Evolutionary conservation across 2,797 vertebrate species (phyloP).

Genomic region (Avahi laniger): DNA sequence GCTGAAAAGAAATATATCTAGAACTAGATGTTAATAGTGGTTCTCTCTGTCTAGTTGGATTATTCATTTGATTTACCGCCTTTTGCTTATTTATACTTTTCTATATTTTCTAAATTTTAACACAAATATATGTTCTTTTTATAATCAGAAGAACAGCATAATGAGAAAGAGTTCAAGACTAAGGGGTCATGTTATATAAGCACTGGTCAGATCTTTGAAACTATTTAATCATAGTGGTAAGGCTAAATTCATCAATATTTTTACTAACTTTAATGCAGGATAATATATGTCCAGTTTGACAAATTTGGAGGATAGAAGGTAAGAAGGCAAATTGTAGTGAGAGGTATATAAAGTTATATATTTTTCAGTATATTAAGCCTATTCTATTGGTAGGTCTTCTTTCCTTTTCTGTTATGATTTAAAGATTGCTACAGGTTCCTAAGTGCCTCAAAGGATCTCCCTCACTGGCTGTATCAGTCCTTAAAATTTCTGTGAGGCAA

Average conservation of each 20-base stretch:
- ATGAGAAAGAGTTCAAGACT: not conserved
- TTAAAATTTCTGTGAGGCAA: not conserved
- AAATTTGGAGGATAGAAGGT: not conserved
- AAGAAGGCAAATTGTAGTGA: not conserved
- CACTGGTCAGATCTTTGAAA: not conserved
- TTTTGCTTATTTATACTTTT: not conserved
- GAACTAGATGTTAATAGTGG: not conserved
- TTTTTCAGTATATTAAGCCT: not conserved
- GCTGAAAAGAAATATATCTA: not conserved
- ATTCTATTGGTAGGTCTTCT: not conserved
- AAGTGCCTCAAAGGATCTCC: not conserved
- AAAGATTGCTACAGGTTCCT: not conserved
- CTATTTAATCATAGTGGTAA: slow-evolving; percentile 2
- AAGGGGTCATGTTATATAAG: not conserved
- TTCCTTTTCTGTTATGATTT: not conserved
- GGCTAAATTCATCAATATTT: not conserved
- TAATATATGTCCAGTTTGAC: not conserved
- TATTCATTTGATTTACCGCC: not conserved
- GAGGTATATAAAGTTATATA: not conserved
- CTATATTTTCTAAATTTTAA: not conserved
- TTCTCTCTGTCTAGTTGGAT: not conserved
- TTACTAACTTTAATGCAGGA: slow-evolving; percentile 17
- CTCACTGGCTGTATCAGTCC: not conserved
- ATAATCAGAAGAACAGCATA: not conserved
- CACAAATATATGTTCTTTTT: not conserved